Evolutionary conservation across 2,888 invertebrate genomes (phyloP), one percentile per base, ranked within the genome.

Genomic region (Malthinus flaveolus): DNA sequence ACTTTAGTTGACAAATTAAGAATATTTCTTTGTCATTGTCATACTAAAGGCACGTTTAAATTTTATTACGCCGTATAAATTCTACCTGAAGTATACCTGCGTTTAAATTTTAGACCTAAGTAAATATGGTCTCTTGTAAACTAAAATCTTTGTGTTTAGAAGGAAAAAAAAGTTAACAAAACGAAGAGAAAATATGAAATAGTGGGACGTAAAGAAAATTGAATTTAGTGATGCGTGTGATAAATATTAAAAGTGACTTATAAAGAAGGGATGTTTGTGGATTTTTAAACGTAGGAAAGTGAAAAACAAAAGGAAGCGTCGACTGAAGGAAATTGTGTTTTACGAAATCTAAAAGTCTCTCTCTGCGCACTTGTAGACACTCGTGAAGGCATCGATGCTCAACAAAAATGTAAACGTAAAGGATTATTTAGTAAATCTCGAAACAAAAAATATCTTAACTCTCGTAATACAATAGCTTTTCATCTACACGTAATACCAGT

Each of bases 221-320:
- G 15, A 42, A 42, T 42, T 42, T 42, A n/a, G 15, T 42, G 23
- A 42, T 42, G 9, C 15, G 13, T 13, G 11, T 42, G 6, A n/a
- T 15, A 42, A 42, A 42, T 42, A 42, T 42, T 42, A 23, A 23
- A 15, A 42, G 39, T 42, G 39, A 42, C 39, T n/a, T 23, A 13
- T 15, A 9, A 42, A 42, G 15, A 42, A 42, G 39, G 23, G 23
- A 5, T 23, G 5, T 23, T 23, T 23, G 23, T 5, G 5, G 23
- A 23, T 23, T 23, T 23, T 23, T 23, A 23, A 42, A 42, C 23
- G n/a, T 6, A 15, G 15, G 39, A 15, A 42, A 42, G 15, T 42
- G 5, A 1, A 23, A 42, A 23, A 11, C 39, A 13, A 39, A 39
- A 23, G 5, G 2, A 3, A 23, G 23, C 5, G 23, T n/a, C n/a